Evolutionary conservation across 1,140 invertebrate genomes (phyloP), one percentile per base, ranked within the genome.

Genomic region (Homalodisca vitripennis): DNA sequence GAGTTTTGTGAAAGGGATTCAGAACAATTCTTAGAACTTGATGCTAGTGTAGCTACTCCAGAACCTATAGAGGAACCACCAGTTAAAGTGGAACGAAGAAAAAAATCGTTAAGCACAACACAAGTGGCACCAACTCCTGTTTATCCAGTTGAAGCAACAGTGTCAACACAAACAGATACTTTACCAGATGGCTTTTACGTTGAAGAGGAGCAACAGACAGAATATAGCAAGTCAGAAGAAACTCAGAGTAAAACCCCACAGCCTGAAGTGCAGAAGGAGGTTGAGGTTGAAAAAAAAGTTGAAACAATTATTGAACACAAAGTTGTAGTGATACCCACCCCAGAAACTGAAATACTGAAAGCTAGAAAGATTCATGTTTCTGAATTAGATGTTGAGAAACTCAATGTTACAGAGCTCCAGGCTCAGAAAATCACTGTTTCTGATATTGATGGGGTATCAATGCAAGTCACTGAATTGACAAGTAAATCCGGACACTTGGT

Each of bases 121-220:
- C 1, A 12, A 12, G 47, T 13, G 17, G 22, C 34, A 47, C 14
- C 60, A 31, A 66, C 47, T 17, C 34, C 63, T 27, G n/a, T 24
- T 3, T 24, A 60, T 60, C 48, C 41, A 13, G 67, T 67, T 48
- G 67, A 69, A 66, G 31, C 51, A 20, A 66, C 14, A 46, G 86
- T 90, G 1, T 90, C 89, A 0, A 92, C 89, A 0, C 92, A 93
- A 79, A 93, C 91, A 0, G 91, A 93, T 79, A 89, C 90, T 0
- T 74, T 92, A 24, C 89, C 90, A 0, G 89, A 92, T 75, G 90
- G 91, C 74, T 84, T 90, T 69, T 82, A 89, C 27, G 90, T 86
- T 62, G 87, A 90, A 74, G 89, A 81, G 27, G 80, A 80, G 62
- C 66, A 62, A 69, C 68, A 63, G 20, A 69, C 68, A 26, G 67